These are phyloP conservation scores for Drosophila eohydei DNA, from an alignment of 2,888 invertebrate genomes.

Conservation along the genomic window DNA sequence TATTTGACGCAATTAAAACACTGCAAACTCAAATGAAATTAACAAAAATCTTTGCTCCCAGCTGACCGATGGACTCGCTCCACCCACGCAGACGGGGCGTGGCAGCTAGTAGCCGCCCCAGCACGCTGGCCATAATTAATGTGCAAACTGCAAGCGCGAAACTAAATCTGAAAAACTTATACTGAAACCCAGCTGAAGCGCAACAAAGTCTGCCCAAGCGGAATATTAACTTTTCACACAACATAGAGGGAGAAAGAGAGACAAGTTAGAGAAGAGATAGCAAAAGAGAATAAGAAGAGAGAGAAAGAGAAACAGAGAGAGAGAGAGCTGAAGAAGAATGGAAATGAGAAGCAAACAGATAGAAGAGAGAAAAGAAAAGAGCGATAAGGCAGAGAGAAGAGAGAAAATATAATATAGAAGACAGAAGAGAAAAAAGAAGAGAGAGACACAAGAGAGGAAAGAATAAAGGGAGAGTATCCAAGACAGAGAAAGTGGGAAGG, in stretches of 20 bases:
- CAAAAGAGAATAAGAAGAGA: too few species aligned
- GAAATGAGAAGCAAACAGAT: too few species aligned
- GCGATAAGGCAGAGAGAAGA: not conserved
- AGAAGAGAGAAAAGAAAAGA: too few species aligned
- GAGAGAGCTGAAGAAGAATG: not conserved
- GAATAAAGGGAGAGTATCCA: too few species aligned
- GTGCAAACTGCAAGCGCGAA: constrained; percentile 40
- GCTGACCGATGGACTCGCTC: constrained; percentile 21
- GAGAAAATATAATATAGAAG: too few species aligned
- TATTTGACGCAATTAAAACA: constrained; percentile 51
- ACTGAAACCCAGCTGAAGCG: not conserved
- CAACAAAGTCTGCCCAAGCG: not conserved
- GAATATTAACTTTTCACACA: constrained; percentile 2
- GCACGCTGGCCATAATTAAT: constrained; percentile 57
- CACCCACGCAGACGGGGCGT: not conserved
- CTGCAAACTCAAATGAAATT: constrained; percentile 57
- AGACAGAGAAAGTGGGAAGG: too few species aligned
- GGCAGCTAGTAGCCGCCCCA: constrained; percentile 3
- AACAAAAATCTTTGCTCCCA: constrained; percentile 34
- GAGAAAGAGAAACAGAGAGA: not conserved
- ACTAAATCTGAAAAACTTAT: not conserved
- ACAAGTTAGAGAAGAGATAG: too few species aligned
- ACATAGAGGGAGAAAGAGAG: too few species aligned
- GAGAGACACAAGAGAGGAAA: too few species aligned
- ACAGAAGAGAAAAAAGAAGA: too few species aligned